Base-by-base conservation (phyloP, 2,888 invertebrate genomes). In the Synergus gifuensis region DNA sequence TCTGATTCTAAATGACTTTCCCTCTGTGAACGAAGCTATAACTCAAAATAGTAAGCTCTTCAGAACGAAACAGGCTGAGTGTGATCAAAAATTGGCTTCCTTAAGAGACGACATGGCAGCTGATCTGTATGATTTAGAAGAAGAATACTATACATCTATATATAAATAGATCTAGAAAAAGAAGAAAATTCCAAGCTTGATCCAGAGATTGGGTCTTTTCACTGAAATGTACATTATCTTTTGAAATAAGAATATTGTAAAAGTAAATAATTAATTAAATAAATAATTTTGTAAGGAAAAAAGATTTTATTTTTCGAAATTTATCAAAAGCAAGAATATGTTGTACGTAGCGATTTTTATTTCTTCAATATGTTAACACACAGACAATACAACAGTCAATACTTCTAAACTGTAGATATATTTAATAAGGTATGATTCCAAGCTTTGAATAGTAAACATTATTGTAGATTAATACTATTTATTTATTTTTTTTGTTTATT, bases 1-100 rank as follows among this genome's bases (percentile, higher is more conserved):
- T 92, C 93, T 99, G 66, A 98, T 99, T 88, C 94, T 99, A 28
- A 99, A 99, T 92, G 99, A 99, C 93, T 99, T 99, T 91, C 98
- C 98, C 66, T 98, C 98, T 1, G 98, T 99, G 0, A 99, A 99
- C 92, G 98, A 99, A 90, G 98, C 98, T 0, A 99, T 99, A 83
- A 96, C 97, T n/a, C 96, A 97, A 86, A 98, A 98, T 91, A 97
- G 97, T 0, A 97, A 97, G 90, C 92, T 98, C 14, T 98, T 97
- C 90, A 95, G 98, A 79, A 96, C 96, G 0, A 97, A 97, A 89
- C 98, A 98, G 93, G 95, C 96, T 69, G 98, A 98, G 91, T 97
- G 98, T 92, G 99, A 99, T 93, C 97, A 97, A 88, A 98, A 98
- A 92, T 93, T 99, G 28, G 97, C 98, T 95, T 96, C 96, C 28